phyloP scores from a whole-genome alignment of 1,140 invertebrate species.

The Drosophila albomicans region DNA sequence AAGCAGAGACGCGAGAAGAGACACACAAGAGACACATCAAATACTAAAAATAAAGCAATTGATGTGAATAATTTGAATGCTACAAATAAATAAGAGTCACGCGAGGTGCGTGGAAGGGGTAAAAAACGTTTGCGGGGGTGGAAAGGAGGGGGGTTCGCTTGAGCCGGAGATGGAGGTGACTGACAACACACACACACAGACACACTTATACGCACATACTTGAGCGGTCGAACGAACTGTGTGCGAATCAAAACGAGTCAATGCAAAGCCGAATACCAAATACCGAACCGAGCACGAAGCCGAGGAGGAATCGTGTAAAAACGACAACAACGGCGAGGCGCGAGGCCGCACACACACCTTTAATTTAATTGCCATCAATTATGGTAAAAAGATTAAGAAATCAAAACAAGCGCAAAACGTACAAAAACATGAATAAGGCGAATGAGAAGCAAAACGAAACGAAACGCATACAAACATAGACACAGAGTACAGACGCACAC shows the following conservation, averaged over 20 bases:
- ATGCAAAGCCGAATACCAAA: conserved; percentile 1
- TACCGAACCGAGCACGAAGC: conserved; percentile 16
- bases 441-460: conserved; percentile 66
- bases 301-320: conserved; percentile 30
- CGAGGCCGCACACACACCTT: conserved; percentile 77
- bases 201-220: conserved; percentile 24
- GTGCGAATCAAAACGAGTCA: conserved; percentile 21
- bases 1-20: conserved; percentile 13
- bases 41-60: conserved; percentile 22
- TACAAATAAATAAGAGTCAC: conserved; percentile 59
- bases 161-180: conserved; percentile 36
- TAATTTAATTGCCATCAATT: conserved; percentile 83
- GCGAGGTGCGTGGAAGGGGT: conserved; percentile 44
- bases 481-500: conserved; percentile 19
- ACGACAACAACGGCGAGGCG: conserved; percentile 37
- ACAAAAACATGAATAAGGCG: conserved; percentile 70
- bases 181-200: conserved; percentile 25
- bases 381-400: conserved; percentile 84
- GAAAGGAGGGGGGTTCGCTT: conserved; percentile 2
- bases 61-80: conserved; percentile 43
- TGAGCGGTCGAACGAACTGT: conserved; percentile 35
- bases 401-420: conserved; percentile 78
- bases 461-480: conserved; percentile 33
- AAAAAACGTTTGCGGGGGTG: not conserved
- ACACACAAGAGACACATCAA: not conserved